A percentile compares a stretch with the other conserved stretches of the same genome.
These are phyloP conservation scores for Pristiophorus japonicus DNA, from an alignment of 2,113 vertebrate species.

Conservation along the genomic window DNA sequence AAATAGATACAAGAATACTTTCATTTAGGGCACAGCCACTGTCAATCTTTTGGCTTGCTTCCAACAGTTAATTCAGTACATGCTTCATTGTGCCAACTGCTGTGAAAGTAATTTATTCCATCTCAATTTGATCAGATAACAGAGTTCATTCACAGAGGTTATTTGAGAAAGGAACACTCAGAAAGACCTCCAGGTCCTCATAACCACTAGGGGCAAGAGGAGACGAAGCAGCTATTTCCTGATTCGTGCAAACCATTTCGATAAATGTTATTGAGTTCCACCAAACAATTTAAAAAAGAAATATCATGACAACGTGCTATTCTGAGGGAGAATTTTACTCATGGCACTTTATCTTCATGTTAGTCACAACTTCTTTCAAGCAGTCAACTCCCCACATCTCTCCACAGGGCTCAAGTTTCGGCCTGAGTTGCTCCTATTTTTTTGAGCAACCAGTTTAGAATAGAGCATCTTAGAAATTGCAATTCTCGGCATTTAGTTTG, in stretches of 20 bases:
- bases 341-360: neutral
- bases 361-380: neutral
- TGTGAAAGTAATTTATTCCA: conserved; percentile 5
- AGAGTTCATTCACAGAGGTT: neutral
- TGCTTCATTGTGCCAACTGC: neutral
- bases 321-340: neutral
- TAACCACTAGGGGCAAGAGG: neutral
- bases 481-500: too few relatives aligned
- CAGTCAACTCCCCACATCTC: neutral
- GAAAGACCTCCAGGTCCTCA: neutral
- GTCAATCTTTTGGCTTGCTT: conserved; percentile 7
- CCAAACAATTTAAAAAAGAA: neutral
- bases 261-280: neutral
- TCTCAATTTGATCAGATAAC: conserved; percentile 1
- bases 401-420: too few relatives aligned
- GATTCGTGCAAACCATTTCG: neutral
- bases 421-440: too few relatives aligned
- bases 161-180: neutral
- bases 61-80: neutral
- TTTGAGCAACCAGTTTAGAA: too few relatives aligned
- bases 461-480: too few relatives aligned
- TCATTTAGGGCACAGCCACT: neutral
- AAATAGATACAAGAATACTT: neutral
- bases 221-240: neutral
- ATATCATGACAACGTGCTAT: too few relatives aligned